Percentiles rank a stretch among this genome's conserved stretches.
Evolutionary conservation across 2,888 invertebrate genomes (phyloP).

Genomic region (Papilio elwesi): DNA sequence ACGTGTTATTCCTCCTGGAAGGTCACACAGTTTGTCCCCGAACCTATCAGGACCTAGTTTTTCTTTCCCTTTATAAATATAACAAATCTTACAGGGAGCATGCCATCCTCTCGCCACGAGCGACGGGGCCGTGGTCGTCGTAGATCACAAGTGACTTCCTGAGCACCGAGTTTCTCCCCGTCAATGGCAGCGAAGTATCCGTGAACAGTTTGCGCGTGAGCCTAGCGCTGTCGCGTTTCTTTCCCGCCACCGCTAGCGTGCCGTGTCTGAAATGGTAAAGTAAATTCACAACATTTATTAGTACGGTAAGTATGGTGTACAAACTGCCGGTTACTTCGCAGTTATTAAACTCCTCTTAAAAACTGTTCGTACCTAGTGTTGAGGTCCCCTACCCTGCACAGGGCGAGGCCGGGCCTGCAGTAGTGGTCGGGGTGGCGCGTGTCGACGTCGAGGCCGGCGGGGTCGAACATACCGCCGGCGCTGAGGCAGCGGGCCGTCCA

Average conservation of each 20-base stretch:
- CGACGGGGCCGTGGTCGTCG: slow-evolving; percentile 94
- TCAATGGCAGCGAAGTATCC: slow-evolving; percentile 89
- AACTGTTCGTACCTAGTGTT: slow-evolving; percentile 73
- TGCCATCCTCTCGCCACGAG: slow-evolving; percentile 93
- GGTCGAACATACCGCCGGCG: slow-evolving; percentile 89
- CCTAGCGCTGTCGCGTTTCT: slow-evolving; percentile 85
- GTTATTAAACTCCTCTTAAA: no score
- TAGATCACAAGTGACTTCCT: slow-evolving; percentile 94
- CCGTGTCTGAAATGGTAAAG: slow-evolving; percentile 82
- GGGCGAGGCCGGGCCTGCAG: slow-evolving; percentile 83
- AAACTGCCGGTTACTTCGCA: not conserved
- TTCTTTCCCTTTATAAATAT: no score
- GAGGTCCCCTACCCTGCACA: slow-evolving; percentile 91
- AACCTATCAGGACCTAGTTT: no score
- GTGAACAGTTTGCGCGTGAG: slow-evolving; percentile 91
- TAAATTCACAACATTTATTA: not conserved
- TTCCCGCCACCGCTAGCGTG: slow-evolving; percentile 89
- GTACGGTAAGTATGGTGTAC: not conserved
- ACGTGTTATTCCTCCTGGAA: no score
- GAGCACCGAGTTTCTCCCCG: slow-evolving; percentile 89
- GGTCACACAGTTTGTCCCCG: no score
- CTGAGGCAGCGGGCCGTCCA: slow-evolving; percentile 94
- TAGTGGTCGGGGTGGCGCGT: slow-evolving; percentile 83
- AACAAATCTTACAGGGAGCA: slow-evolving; percentile 89
- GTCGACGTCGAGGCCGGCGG: slow-evolving; percentile 88